Conservation (phyloP, 2,797 vertebrate genomes). For the Ispidina picta region DNA sequence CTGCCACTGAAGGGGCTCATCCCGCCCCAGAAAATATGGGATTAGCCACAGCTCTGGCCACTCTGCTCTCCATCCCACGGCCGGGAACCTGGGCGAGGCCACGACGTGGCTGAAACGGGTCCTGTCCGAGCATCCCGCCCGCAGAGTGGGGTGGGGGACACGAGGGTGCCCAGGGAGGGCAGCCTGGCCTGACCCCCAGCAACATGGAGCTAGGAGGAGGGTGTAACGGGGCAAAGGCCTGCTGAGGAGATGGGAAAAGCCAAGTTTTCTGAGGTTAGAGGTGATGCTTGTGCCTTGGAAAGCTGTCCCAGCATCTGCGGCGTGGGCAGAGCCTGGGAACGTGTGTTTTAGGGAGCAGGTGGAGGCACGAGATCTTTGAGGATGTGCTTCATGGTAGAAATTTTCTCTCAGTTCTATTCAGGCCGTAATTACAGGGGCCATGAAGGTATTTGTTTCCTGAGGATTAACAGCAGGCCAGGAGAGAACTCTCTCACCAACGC, state of each 20-base stretch:
- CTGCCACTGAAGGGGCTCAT: background rate
- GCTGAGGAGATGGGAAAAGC: background rate
- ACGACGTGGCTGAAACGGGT: rapidly evolving
- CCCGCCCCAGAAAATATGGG: background rate
- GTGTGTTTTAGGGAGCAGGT: background rate
- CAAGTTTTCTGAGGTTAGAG: background rate
- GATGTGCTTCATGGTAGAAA: background rate
- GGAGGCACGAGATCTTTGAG: slow-evolving; percentile 19
- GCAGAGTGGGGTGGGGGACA: background rate
- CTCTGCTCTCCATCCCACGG: background rate
- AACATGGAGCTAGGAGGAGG: rapidly evolving
- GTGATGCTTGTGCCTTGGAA: background rate
- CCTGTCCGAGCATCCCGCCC: background rate
- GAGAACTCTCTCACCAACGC: background rate
- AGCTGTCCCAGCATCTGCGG: background rate
- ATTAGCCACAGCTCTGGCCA: background rate
- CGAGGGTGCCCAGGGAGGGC: background rate
- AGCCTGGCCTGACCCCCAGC: rapidly evolving
- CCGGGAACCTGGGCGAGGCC: background rate
- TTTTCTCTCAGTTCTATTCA: background rate
- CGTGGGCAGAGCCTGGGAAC: background rate
- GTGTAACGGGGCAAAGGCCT: background rate
- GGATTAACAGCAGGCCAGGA: slow-evolving; percentile 17
- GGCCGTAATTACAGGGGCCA: slow-evolving; percentile 26
- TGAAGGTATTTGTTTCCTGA: slow-evolving; percentile 47